A percentile compares a stretch with the other conserved stretches of the same genome.
Conservation (phyloP, 2,113 vertebrate genomes). For the Colinus virginianus region DNA sequence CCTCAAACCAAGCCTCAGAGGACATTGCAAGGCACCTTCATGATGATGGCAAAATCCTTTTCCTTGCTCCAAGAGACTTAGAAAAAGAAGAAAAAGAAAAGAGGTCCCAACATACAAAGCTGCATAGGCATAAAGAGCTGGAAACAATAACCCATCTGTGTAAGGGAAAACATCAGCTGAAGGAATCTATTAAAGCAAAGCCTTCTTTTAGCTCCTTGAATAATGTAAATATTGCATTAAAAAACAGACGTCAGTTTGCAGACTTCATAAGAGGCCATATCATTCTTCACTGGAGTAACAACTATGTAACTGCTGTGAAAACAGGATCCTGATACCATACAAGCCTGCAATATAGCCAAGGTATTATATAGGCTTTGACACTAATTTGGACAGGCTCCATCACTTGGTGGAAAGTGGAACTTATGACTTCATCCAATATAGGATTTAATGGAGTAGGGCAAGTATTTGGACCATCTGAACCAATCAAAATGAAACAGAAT, state of each 20-base stretch:
- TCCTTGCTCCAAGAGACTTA: not conserved
- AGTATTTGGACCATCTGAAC: slow-evolving; percentile 55
- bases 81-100: not conserved
- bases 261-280: slow-evolving; percentile 59
- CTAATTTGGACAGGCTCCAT: slow-evolving; percentile 57
- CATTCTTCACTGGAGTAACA: slow-evolving; percentile 65
- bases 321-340: slow-evolving; percentile 51
- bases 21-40: not conserved
- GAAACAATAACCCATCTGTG: slow-evolving; percentile 72
- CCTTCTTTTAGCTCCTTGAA: slow-evolving; percentile 62
- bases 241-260: slow-evolving; percentile 65
- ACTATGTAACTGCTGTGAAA: slow-evolving; percentile 68
- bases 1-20: not conserved
- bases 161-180: slow-evolving; percentile 57
- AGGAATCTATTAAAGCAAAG: slow-evolving; percentile 70
- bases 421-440: slow-evolving; percentile 50
- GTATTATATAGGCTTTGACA: slow-evolving; percentile 60
- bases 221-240: slow-evolving; percentile 70
- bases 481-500: slow-evolving; percentile 39
- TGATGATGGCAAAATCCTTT: not conserved
- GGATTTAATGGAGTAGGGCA: slow-evolving; percentile 43
- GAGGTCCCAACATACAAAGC: slow-evolving; percentile 3
- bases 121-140: slow-evolving; percentile 35
- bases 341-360: slow-evolving; percentile 55
- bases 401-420: slow-evolving; percentile 51